These are phyloP conservation scores for Micrasema longulum DNA, from an alignment of 1,140 invertebrate species.

Conservation along the genomic window DNA sequence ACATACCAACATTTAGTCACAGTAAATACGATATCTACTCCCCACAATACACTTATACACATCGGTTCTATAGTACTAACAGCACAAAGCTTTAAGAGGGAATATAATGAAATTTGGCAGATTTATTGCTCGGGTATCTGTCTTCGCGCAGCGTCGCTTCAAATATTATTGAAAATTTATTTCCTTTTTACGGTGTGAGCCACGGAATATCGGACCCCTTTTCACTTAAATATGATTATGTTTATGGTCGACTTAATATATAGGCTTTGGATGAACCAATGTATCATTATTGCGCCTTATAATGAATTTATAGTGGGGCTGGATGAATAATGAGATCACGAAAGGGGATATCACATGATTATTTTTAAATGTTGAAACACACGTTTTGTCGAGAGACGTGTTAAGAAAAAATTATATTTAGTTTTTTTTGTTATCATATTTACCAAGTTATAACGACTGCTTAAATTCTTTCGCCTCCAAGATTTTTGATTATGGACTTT, in stretches of 20 bases:
- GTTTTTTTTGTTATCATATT: no score
- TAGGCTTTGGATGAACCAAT: conserved; percentile 27
- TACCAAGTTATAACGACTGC: no score
- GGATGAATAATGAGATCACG: conserved; percentile 22
- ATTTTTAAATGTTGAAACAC: no score
- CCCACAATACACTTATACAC: no score
- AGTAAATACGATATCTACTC: conserved; percentile 48
- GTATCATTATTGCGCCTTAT: conserved; percentile 6
- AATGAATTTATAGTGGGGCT: conserved; percentile 24
- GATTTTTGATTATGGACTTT: no score
- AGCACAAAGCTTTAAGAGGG: conserved; percentile 3
- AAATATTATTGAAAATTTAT: conserved; percentile 51
- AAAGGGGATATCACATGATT: background rate
- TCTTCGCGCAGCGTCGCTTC: conserved; percentile 46
- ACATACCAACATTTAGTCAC: conserved; percentile 51
- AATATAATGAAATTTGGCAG: conserved; percentile 52
- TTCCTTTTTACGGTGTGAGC: conserved; percentile 35
- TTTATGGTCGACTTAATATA: conserved; percentile 40
- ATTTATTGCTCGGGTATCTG: conserved; percentile 50
- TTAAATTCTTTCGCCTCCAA: no score
- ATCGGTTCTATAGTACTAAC: no score
- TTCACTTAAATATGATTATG: conserved; percentile 49
- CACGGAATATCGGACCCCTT: conserved; percentile 31
- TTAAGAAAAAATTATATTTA: no score
- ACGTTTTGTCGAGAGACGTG: no score